A percentile compares a stretch with the other conserved stretches of the same genome.
Evolutionary conservation across 2,888 invertebrate species (phyloP).

Genomic region (Amblyteles armatorius): DNA sequence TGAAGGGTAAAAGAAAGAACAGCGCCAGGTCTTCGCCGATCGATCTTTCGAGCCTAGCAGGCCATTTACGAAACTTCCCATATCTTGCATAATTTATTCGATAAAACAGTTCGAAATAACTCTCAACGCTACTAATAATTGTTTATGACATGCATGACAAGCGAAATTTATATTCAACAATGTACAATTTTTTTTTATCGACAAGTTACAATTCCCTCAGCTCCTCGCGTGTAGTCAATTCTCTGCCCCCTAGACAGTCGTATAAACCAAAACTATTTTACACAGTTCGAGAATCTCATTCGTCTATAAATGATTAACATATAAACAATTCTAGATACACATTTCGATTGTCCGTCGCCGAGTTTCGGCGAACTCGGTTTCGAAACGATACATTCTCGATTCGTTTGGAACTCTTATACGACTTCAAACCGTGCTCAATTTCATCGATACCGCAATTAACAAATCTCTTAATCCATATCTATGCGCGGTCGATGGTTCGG

Average conservation of each 20-base stretch:
- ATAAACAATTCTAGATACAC: constrained; percentile 41
- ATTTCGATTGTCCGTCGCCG: constrained; percentile 6
- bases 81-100: constrained; percentile 67
- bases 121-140: constrained; percentile 49
- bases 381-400: constrained; percentile 3
- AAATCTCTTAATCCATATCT: constrained; percentile 42
- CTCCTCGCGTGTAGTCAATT: constrained; percentile 2
- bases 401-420: not conserved
- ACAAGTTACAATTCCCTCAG: constrained; percentile 56
- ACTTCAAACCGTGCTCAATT: not conserved
- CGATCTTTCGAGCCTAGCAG: constrained; percentile 6
- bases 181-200: constrained; percentile 52
- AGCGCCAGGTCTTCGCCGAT: not conserved
- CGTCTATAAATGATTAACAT: constrained; percentile 11
- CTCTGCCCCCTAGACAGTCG: constrained; percentile 15
- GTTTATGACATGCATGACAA: constrained; percentile 48
- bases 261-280: constrained; percentile 21
- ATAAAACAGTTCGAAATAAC: constrained; percentile 59
- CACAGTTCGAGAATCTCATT: constrained; percentile 32
- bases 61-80: constrained; percentile 25
- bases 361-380: not conserved
- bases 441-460: constrained; percentile 12
- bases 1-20: not conserved
- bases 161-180: constrained; percentile 58
- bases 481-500: constrained; percentile 25